Base-by-base conservation (phyloP, 2,797 vertebrate species). In the Sebastes kiyomatsui region DNA sequence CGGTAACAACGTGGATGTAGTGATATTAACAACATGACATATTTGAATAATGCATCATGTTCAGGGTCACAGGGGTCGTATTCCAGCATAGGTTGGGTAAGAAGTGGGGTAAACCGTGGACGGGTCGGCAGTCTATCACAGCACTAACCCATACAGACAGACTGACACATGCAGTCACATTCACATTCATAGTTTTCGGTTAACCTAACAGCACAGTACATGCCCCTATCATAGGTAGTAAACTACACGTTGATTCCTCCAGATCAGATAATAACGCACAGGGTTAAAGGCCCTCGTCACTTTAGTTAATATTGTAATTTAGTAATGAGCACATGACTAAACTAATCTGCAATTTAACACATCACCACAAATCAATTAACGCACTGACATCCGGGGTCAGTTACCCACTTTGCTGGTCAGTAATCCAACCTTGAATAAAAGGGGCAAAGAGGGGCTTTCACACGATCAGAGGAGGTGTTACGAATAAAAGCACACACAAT, bases 291-390 rank as follows among this genome's bases (percentile, higher is more conserved):
- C 3, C 12, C 14, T 18, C 0, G 1, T 12, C 7, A 42, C 59
- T 64, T 80, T 12, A 59, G 11, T 49, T 80, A n/a, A 70, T 56
- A 66, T 42, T 14, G 4, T 59, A 65, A 73, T 79, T 69, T 28
- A 52, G 16, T 46, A 25, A 69, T 33, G 14, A 42, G 55, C 80
- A 54, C 64, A 64, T 42, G 42, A 69, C 23, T 6, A 68, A 30
- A 72, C 23, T 75, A 54, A 68, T 65, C 66, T 78, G 49, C 62
- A 72, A 67, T 30, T 61, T 67, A 75, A 72, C 56, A 71, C 55
- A 33, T 67, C 8, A 49, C 5, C 4, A 35, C 22, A 8, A 68
- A 60, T 9, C 35, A 72, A 58, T 62, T 16, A 30, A 6, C 49
- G 58, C 49, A 72, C 4, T 8, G 32, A 27, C 33, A 52, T 58